Conservation (phyloP, 2,113 vertebrate species). For the Phalacrocorax aristotelis region DNA sequence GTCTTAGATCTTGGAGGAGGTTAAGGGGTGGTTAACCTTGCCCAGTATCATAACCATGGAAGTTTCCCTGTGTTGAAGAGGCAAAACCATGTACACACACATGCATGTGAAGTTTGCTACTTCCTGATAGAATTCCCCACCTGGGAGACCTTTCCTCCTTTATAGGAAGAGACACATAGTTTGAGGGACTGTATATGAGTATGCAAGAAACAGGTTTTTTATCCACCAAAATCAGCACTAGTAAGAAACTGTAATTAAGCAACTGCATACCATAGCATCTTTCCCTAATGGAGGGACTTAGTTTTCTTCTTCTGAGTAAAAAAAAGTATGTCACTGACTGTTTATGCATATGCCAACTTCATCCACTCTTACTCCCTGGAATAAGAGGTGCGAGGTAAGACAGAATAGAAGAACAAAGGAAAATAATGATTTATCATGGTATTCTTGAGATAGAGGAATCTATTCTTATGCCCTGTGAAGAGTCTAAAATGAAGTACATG, state of each 20-base stretch:
- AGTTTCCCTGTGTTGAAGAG: not conserved
- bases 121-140: not conserved
- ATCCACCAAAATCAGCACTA: not conserved
- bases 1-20: not conserved
- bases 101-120: fast-evolving
- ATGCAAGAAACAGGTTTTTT: not conserved
- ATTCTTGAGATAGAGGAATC: not conserved
- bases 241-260: not conserved
- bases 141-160: not conserved
- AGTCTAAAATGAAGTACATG: not conserved
- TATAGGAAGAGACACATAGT: not conserved
- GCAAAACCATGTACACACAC: not conserved
- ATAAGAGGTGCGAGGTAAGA: not conserved
- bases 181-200: not conserved
- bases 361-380: not conserved
- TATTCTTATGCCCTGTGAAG: not conserved
- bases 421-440: not conserved
- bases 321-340: not conserved
- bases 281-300: not conserved
- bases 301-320: not conserved
- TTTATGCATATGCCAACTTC: not conserved
- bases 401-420: not conserved
- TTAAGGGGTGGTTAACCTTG: not conserved
- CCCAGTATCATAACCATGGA: not conserved
- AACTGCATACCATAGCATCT: not conserved